Percentiles rank a stretch among this genome's conserved stretches.
These are phyloP conservation scores for Erebia epiphron DNA, from an alignment of 2,888 invertebrate genomes.

Conservation along the genomic window DNA sequence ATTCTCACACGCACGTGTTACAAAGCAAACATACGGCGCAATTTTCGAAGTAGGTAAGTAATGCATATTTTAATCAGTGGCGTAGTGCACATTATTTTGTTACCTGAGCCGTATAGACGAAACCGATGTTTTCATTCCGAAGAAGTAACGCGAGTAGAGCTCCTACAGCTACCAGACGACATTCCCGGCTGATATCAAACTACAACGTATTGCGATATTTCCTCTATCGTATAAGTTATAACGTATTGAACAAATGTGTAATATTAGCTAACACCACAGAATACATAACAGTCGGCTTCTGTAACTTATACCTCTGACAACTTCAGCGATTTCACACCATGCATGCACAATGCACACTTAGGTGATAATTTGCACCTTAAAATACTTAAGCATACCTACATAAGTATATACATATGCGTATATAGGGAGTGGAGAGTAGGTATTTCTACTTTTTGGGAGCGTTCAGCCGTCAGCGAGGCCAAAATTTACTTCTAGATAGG, in stretches of 20 bases:
- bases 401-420: background rate
- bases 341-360: background rate
- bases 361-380: no score
- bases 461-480: no score
- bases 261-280: constrained; percentile 35
- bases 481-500: no score
- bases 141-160: constrained; percentile 60
- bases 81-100: constrained; percentile 15
- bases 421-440: no score
- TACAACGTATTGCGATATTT: constrained; percentile 36
- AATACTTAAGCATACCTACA: background rate
- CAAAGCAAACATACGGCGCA: no score
- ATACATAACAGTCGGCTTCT: constrained; percentile 23
- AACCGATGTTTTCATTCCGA: constrained; percentile 67
- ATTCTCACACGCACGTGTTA: no score
- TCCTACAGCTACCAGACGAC: constrained; percentile 54
- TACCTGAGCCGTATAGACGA: constrained; percentile 54
- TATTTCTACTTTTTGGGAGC: no score
- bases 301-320: constrained; percentile 37
- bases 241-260: constrained; percentile 36
- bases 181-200: constrained; percentile 38
- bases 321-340: constrained; percentile 33
- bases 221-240: constrained; percentile 31
- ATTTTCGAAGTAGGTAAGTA: no score
- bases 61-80: background rate